These are phyloP conservation scores for Colostygia pectinataria DNA, from an alignment of 2,888 invertebrate species.

Conservation along the genomic window DNA sequence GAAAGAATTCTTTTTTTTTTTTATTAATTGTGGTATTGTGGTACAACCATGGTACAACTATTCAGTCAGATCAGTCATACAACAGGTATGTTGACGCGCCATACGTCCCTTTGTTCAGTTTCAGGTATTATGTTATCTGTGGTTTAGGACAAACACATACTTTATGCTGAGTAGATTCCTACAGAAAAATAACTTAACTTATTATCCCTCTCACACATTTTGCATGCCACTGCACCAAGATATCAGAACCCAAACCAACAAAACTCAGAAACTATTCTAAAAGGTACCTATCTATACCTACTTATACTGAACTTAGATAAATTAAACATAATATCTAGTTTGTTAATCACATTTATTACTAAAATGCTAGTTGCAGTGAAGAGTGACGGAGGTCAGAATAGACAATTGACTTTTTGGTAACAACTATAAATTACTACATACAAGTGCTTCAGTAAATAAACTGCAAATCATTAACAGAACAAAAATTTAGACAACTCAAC, in stretches of 20 bases:
- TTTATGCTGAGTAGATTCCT: too few relatives aligned
- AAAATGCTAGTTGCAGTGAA: constrained; percentile 74
- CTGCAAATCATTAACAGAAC: constrained; percentile 56
- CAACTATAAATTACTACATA: constrained; percentile 54
- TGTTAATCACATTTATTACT: constrained; percentile 76
- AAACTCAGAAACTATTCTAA: constrained; percentile 6
- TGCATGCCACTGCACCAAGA: too few relatives aligned
- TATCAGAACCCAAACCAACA: background rate
- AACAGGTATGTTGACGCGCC: too few relatives aligned
- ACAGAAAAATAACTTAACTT: too few relatives aligned
- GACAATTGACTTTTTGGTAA: constrained; percentile 76
- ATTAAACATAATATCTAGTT: constrained; percentile 35
- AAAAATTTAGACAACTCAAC: constrained; percentile 56
- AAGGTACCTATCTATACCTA: too few relatives aligned
- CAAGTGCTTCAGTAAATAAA: constrained; percentile 49
- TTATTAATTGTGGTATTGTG: too few relatives aligned
- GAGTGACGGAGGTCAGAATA: constrained; percentile 51
- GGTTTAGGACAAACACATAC: too few relatives aligned
- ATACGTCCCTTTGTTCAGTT: too few relatives aligned
- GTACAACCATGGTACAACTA: too few relatives aligned
- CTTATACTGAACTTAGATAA: background rate
- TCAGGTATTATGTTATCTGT: too few relatives aligned
- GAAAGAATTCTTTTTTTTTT: constrained; percentile 29
- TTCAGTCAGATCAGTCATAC: too few relatives aligned
- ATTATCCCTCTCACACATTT: too few relatives aligned